A percentile compares a stretch with the other conserved stretches of the same genome.
phyloP scores from a whole-genome alignment of 2,797 vertebrate genomes.

The Amblyraja radiata region DNA sequence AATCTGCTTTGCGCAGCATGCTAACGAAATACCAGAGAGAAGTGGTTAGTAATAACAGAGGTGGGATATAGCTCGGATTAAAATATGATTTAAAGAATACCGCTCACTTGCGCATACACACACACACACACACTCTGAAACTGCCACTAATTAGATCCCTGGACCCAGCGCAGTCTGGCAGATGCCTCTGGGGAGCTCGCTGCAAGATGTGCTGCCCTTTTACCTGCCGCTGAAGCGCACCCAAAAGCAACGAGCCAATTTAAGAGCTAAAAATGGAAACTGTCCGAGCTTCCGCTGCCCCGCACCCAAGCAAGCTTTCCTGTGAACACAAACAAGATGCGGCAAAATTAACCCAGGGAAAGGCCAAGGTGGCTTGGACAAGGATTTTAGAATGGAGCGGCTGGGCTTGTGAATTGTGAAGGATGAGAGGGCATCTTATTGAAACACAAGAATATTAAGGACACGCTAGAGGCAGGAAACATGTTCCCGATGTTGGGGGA shows the following conservation, averaged over 20 bases:
- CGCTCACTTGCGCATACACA: neutral
- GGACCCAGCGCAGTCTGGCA: neutral
- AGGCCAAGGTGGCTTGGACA: too few species aligned
- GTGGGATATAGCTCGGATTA: neutral
- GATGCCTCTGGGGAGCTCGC: neutral
- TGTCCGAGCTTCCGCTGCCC: neutral
- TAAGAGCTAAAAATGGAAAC: constrained; percentile 33
- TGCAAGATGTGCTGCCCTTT: neutral
- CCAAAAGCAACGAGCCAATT: constrained; percentile 28
- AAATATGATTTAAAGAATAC: constrained; percentile 9
- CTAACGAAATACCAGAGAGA: neutral
- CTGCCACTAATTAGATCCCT: constrained; percentile 30
- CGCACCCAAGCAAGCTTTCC: neutral
- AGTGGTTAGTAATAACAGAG: neutral
- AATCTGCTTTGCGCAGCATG: neutral
- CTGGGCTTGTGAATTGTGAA: too few species aligned
- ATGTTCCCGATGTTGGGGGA: too few species aligned
- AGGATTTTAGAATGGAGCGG: too few species aligned
- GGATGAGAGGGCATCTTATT: too few species aligned
- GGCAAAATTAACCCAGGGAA: neutral
- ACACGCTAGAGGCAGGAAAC: too few species aligned
- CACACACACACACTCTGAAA: neutral
- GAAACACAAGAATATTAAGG: too few species aligned
- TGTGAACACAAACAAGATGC: neutral
- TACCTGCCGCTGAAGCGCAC: constrained; percentile 8